A percentile compares a stretch with the other conserved stretches of the same genome.
Evolutionary conservation across 2,113 vertebrate species (phyloP).

Genomic region (Pseudois nayaur): DNA sequence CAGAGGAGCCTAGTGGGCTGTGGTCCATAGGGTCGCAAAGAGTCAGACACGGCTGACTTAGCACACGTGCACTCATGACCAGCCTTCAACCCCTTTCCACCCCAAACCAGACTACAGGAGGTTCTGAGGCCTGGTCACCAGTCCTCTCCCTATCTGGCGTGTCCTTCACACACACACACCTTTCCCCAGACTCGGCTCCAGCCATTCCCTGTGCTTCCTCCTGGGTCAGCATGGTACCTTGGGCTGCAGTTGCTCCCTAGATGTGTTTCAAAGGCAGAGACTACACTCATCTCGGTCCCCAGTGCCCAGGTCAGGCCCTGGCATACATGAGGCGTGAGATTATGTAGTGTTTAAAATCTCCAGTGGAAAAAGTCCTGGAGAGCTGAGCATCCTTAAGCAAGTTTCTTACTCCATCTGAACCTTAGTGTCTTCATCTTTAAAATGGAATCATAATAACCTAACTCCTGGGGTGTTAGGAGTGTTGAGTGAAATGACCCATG

Average conservation of each 20-base stretch:
- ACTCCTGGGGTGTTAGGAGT: not conserved
- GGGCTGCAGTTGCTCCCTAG: not conserved
- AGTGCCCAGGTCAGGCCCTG: not conserved
- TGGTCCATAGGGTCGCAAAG: not conserved
- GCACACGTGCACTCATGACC: rapidly evolving
- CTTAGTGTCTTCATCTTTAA: not conserved
- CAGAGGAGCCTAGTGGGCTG: not conserved
- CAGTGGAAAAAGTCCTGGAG: not conserved
- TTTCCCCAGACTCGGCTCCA: not conserved
- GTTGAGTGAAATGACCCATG: not conserved
- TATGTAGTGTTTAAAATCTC: not conserved
- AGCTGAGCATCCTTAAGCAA: not conserved
- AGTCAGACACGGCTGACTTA: not conserved
- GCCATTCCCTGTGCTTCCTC: not conserved
- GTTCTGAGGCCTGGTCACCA: not conserved
- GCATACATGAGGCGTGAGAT: not conserved
- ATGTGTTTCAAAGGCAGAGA: not conserved
- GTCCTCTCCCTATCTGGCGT: rapidly evolving
- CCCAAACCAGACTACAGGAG: not conserved
- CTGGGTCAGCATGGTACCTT: rapidly evolving
- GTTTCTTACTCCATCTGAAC: not conserved
- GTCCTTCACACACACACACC: not conserved
- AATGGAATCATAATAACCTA: not conserved
- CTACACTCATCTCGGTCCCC: not conserved
- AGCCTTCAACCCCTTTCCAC: not conserved